Base-by-base conservation (phyloP, 30 jellyfish, hydroid and myxozoan species). In the Turritopsis dohrnii region DNA sequence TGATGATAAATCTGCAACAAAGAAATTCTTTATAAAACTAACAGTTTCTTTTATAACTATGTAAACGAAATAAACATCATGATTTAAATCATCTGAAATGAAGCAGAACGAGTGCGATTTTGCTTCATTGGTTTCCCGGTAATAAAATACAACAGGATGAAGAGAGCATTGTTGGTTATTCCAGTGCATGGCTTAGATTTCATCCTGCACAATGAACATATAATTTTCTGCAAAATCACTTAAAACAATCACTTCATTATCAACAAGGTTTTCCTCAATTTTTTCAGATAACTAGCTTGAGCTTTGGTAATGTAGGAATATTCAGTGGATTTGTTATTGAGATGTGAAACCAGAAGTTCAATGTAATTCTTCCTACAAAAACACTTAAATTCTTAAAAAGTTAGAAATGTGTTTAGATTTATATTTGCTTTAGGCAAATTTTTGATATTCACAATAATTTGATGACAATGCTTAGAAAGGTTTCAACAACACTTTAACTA, bases 11-110 rank as follows among this genome's bases (percentile, higher is more conserved):
- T n/a, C n/a, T n/a, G n/a, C n/a, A n/a, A n/a, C n/a, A n/a, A n/a
- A n/a, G n/a, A n/a, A 16, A 72, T 54, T 60, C 85, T 76, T 65
- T 65, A 73, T 52, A n/a, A n/a, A n/a, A n/a, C n/a, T n/a, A n/a
- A n/a, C n/a, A n/a, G n/a, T n/a, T n/a, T n/a, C n/a, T n/a, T 66
- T 22, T 25, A 77, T 60, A 28, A 86, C 52, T n/a, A 60, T 29
- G 84, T 86, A 69, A 21, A 86, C 94, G 54, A 86, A 29, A 72
- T 52, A 71, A 0, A 65, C 86, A 69, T 86, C 80, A 26, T 86
- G 94, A 26, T 69, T 54, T 1, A 86, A 80, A 79, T 86, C 94
- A 86, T 86, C 94, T 24, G 94, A 86, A 18, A 86, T 66, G 24
- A 86, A 65, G 84, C 94, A 86, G 21, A 86, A 21, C 53, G 94